A percentile compares a stretch with the other conserved stretches of the same genome.
These are phyloP conservation scores for Cryptoprocta ferox DNA, from an alignment of 2,797 vertebrate species.

Conservation along the genomic window DNA sequence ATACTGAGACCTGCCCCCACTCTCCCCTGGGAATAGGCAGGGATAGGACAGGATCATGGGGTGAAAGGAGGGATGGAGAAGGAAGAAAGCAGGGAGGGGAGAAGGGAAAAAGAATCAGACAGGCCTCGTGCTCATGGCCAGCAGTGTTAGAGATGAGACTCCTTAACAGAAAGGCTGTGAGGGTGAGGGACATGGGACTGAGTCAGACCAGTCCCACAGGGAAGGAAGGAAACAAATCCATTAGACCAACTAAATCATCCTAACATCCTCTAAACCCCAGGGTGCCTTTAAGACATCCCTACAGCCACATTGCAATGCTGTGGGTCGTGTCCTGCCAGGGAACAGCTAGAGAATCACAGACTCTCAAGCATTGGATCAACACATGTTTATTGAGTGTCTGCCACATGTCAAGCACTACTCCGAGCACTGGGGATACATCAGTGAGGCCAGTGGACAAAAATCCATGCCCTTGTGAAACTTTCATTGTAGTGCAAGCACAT, in stretches of 20 bases:
- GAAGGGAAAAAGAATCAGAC: neutral
- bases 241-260: neutral
- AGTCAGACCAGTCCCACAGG: neutral
- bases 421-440: neutral
- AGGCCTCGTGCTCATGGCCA: neutral
- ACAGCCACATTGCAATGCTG: neutral
- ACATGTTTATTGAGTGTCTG: neutral
- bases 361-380: neutral
- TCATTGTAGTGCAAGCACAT: neutral
- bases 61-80: neutral
- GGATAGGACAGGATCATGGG: neutral
- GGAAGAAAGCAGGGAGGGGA: neutral
- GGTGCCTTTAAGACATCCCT: neutral
- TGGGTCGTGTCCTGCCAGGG: neutral
- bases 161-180: neutral
- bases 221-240: neutral
- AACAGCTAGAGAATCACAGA: neutral
- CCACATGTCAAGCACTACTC: neutral
- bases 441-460: neutral
- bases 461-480: neutral
- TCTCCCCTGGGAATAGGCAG: neutral
- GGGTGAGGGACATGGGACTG: neutral
- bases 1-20: neutral
- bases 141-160: neutral
- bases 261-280: neutral